Percentiles rank a stretch among this genome's conserved stretches.
phyloP scores from a whole-genome alignment of 2,888 invertebrate genomes.

The Acrocyrtus sp. region DNA sequence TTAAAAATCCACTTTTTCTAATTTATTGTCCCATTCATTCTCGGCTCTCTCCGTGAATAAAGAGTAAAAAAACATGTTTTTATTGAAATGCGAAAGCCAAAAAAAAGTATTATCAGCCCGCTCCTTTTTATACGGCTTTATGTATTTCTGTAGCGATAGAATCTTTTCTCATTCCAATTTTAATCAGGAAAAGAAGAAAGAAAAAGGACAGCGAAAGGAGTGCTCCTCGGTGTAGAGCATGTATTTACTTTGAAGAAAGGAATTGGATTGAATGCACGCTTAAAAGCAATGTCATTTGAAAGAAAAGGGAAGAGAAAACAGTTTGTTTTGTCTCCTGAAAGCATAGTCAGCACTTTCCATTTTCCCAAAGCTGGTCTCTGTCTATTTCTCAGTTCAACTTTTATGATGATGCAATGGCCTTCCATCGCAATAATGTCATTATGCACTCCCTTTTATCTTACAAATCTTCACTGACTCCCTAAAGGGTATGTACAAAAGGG shows the following conservation, averaged over 20 bases:
- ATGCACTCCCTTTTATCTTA: background rate
- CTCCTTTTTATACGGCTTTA: too few relatives aligned
- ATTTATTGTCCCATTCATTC: background rate
- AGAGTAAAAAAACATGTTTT: too few relatives aligned
- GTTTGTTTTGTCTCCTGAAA: too few relatives aligned
- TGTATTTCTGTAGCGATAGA: background rate
- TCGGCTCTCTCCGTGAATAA: background rate
- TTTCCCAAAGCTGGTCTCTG: too few relatives aligned
- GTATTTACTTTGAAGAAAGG: background rate
- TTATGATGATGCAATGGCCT: background rate
- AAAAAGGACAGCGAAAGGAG: too few relatives aligned
- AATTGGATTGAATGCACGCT: background rate
- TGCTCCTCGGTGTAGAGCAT: too few relatives aligned
- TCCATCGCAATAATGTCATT: background rate
- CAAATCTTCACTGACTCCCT: background rate
- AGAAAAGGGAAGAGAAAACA: background rate
- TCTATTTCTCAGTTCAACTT: too few relatives aligned
- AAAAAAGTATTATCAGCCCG: too few relatives aligned
- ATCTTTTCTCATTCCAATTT: background rate
- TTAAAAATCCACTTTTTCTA: background rate
- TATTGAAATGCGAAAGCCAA: too few relatives aligned
- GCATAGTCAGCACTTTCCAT: background rate
- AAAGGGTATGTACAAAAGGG: too few relatives aligned
- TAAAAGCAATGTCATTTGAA: background rate
- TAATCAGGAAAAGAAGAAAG: background rate